Conservation (phyloP, 2,797 vertebrate genomes). For the Crenuchus spilurus region DNA sequence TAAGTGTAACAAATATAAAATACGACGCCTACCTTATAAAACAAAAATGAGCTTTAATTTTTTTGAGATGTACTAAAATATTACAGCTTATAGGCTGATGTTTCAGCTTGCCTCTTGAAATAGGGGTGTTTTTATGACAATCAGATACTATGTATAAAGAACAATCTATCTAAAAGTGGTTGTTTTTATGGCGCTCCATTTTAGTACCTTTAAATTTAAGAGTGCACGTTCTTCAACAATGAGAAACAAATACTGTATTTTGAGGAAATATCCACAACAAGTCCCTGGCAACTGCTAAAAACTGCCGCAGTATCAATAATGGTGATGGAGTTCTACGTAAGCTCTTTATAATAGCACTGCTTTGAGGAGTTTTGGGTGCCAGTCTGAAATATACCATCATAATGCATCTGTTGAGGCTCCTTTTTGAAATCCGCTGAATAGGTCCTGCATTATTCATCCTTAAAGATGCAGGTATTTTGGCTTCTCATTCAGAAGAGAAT, state of each 20-base stretch:
- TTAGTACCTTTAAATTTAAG: not conserved
- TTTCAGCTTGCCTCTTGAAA: too few species aligned
- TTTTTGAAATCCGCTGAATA: slow-evolving; percentile 35
- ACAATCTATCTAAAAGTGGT: not conserved
- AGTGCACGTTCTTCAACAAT: not conserved
- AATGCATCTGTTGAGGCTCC: slow-evolving; percentile 29
- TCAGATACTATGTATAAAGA: too few species aligned
- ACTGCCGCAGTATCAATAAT: not conserved
- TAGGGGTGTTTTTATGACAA: too few species aligned
- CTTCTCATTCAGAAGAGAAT: slow-evolving; percentile 8
- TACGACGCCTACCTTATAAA: too few species aligned
- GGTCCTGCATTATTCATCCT: slow-evolving; percentile 33
- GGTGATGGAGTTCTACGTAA: slow-evolving; percentile 11
- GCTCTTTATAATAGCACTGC: slow-evolving; percentile 27
- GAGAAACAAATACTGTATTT: not conserved
- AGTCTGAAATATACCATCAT: slow-evolving; percentile 20
- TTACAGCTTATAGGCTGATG: too few species aligned
- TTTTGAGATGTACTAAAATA: too few species aligned
- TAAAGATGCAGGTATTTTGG: slow-evolving; percentile 20
- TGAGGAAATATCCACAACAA: not conserved
- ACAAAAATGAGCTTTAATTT: too few species aligned
- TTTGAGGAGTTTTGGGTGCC: slow-evolving; percentile 28
- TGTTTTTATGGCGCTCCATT: not conserved
- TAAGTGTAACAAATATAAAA: too few species aligned
- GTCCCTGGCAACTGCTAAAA: slow-evolving; percentile 16